phyloP scores from a whole-genome alignment of 1,140 invertebrate genomes.

The Sesamia nonagrioides region DNA sequence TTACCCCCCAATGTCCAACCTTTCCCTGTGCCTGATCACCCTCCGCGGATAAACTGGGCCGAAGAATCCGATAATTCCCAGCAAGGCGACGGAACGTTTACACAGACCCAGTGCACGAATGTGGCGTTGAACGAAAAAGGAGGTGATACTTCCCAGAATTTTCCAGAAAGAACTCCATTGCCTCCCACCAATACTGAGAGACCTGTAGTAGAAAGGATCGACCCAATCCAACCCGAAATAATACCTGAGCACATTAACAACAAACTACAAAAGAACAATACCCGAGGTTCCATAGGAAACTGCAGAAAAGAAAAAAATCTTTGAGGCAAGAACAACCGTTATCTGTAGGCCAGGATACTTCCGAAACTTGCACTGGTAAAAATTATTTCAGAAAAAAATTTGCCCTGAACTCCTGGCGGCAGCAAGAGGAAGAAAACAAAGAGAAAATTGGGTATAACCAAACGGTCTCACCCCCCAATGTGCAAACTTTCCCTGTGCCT shows the following conservation, averaged over 20 bases:
- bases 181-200: neutral
- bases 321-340: too few relatives aligned
- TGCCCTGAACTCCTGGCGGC: too few relatives aligned
- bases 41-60: constrained; percentile 68
- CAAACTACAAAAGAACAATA: constrained; percentile 72
- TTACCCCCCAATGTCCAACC: constrained; percentile 61
- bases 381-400: too few relatives aligned
- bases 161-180: too few relatives aligned
- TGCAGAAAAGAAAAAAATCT: constrained; percentile 81
- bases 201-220: constrained; percentile 1
- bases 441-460: too few relatives aligned
- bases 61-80: constrained; percentile 75
- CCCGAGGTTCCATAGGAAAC: constrained; percentile 69
- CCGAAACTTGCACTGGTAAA: too few relatives aligned
- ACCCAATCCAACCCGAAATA: neutral
- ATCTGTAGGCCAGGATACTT: too few relatives aligned
- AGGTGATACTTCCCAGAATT: constrained; percentile 53
- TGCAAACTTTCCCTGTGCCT: too few relatives aligned
- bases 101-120: constrained; percentile 70
- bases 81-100: constrained; percentile 79
- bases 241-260: constrained; percentile 71
- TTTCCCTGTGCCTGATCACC: constrained; percentile 69
- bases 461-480: too few relatives aligned
- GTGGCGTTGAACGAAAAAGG: constrained; percentile 67
- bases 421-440: too few relatives aligned